Evolutionary conservation across 1,140 invertebrate genomes (phyloP).

Genomic region (Diachasmimorpha longicaudata): DNA sequence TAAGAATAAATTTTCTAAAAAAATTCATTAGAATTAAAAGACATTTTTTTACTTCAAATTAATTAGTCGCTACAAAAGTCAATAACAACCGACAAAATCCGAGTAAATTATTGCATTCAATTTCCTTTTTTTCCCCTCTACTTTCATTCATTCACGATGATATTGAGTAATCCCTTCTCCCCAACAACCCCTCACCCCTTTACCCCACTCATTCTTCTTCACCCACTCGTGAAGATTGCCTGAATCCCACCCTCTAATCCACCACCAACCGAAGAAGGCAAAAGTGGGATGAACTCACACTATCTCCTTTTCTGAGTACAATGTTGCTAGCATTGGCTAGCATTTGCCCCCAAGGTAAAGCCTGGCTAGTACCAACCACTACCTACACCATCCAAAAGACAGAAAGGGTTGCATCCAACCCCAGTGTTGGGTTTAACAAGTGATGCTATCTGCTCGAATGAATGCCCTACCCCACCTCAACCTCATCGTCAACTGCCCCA

Average conservation of each 20-base stretch:
- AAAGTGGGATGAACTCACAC: neutral
- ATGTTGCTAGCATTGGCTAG: neutral
- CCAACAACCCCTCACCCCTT: no score
- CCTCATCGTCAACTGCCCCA: neutral
- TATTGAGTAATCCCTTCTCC: no score
- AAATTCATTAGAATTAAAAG: no score
- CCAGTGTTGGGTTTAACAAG: constrained; percentile 36
- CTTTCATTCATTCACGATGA: no score
- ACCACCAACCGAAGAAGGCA: neutral
- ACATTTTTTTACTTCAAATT: no score
- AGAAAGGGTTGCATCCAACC: constrained; percentile 11
- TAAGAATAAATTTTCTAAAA: no score
- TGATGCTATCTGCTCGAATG: constrained; percentile 36
- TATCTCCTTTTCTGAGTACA: neutral
- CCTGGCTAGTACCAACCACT: neutral
- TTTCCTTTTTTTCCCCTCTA: no score
- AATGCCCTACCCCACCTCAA: constrained; percentile 28
- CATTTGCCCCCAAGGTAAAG: neutral
- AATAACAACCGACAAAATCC: no score
- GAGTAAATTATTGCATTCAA: no score
- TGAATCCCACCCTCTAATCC: neutral
- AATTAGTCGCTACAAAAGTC: no score
- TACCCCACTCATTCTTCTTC: no score
- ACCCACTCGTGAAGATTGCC: no score
- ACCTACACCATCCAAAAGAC: constrained; percentile 10